These are phyloP conservation scores for Balearica regulorum DNA, from an alignment of 2,797 vertebrate species.

Conservation along the genomic window DNA sequence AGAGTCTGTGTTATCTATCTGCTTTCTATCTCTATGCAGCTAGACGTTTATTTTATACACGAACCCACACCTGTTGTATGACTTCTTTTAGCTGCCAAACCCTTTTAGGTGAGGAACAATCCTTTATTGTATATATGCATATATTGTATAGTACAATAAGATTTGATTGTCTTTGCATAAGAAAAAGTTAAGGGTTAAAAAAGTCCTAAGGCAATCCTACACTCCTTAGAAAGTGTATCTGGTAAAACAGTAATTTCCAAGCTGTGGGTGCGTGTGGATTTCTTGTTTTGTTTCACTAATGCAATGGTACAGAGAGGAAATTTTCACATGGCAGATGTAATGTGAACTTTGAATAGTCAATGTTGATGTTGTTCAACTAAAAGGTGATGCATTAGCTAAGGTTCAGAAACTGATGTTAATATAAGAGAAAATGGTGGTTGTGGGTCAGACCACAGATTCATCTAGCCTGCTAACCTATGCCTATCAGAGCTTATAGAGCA, in stretches of 20 bases:
- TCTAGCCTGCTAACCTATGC: not conserved
- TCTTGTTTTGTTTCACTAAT: not conserved
- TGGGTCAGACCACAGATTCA: not conserved
- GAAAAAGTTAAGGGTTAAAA: not conserved
- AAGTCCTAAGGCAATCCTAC: not conserved
- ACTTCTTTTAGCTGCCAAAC: not conserved
- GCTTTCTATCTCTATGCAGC: not conserved
- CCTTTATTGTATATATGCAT: not conserved
- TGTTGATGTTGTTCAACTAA: not conserved
- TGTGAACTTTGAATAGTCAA: not conserved
- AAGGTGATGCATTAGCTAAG: not conserved
- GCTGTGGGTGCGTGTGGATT: not conserved
- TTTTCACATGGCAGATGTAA: not conserved
- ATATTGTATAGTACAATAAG: not conserved
- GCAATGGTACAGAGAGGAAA: not conserved
- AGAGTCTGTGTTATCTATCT: not conserved
- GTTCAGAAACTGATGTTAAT: not conserved
- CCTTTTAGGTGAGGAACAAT: not conserved
- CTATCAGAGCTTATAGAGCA: not conserved
- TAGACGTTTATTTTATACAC: not conserved
- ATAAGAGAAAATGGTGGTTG: not conserved
- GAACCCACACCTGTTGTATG: not conserved
- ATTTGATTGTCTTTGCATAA: not conserved
- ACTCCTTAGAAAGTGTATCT: not conserved
- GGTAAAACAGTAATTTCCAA: not conserved